Conservation (phyloP, 2,797 vertebrate genomes). For the Natrix natrix region DNA sequence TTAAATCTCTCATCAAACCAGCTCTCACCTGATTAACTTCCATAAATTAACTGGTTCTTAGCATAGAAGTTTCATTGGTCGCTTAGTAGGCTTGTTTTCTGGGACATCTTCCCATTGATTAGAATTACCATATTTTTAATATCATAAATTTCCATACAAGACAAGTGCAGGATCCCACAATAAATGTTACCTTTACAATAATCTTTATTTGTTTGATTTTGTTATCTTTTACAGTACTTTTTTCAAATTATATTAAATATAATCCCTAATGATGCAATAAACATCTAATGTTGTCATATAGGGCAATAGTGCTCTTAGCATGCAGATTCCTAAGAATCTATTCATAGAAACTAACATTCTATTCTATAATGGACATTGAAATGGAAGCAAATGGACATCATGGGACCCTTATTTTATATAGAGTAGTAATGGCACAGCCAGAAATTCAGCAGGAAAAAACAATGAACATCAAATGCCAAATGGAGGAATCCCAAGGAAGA, state of each 20-base stretch:
- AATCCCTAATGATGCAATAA: neutral
- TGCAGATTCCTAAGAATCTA: neutral
- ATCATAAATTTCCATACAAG: neutral
- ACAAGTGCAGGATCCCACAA: neutral
- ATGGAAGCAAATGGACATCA: neutral
- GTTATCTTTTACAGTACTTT: neutral
- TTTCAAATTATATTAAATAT: neutral
- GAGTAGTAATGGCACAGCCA: neutral
- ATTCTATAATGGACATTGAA: neutral
- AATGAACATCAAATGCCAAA: neutral
- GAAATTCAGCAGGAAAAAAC: neutral
- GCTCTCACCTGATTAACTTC: neutral
- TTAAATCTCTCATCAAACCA: neutral
- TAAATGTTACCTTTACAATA: neutral
- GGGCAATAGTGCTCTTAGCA: neutral
- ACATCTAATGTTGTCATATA: neutral
- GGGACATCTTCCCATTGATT: neutral
- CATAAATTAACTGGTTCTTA: neutral
- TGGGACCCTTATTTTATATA: neutral
- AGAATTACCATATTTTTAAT: neutral
- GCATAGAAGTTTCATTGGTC: neutral
- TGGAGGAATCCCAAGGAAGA: neutral
- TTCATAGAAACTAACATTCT: neutral
- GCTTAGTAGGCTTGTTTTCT: neutral
- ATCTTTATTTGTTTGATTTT: neutral